Evolutionary conservation across 2,113 vertebrate species (phyloP), one percentile per base, ranked within the genome.

Genomic region (Dryoscopus gambensis): DNA sequence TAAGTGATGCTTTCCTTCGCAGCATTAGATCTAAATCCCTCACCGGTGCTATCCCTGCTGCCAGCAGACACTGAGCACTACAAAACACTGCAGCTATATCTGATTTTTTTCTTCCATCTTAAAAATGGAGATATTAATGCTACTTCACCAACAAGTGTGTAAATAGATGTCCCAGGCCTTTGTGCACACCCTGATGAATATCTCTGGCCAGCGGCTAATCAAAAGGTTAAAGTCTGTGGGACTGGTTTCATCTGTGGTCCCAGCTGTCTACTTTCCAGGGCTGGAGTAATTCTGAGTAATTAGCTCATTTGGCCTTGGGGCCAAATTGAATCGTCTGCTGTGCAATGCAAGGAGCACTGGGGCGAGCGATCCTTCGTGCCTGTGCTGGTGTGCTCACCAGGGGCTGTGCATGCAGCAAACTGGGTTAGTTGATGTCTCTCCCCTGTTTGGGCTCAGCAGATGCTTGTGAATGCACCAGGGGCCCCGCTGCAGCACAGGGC

Each of bases 231-330:
- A 47, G 12, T 82, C 84, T 7, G 0, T 4, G 7, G 65, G n/a
- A 60, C 63, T 69, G 42, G 71, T 92, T 90, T 84, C 59, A 24
- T 65, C 55, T 56, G 63, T 6, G 50, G 71, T 75, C 69, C 28
- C 64, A 79, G 76, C 77, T 86, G 67, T 69, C 56, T 67, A 53
- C 83, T 93, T 83, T 90, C 69, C 83, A 63, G 71, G 35, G 27
- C 22, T 87, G 59, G 37, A 92, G 63, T 84, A 78, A 90, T 85
- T 84, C 70, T 42, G 59, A 84, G 81, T 69, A 80, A 93, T 84
- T 84, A 62, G 60, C 56, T 89, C 6, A 4, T 2, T 53, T 59
- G 44, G 63, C 78, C 70, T 33, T 30, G 55, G 78, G 89, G 86
- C 55, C 65, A 28, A 79, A 83, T 30, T 3, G 25, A 64, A 33